These are phyloP conservation scores for Patella ulyssiponensis DNA, from an alignment of 2,888 invertebrate genomes.

Conservation along the genomic window DNA sequence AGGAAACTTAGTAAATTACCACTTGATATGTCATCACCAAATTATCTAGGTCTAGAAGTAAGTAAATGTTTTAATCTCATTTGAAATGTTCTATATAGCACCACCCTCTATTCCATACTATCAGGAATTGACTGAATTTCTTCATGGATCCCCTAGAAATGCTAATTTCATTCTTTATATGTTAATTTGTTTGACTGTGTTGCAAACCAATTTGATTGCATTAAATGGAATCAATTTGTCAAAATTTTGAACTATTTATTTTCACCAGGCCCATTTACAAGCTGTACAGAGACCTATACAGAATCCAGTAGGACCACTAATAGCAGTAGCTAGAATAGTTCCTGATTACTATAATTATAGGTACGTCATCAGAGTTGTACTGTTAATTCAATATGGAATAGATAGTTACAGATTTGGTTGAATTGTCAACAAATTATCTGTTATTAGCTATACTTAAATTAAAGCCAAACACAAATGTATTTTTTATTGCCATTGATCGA, in stretches of 20 bases:
- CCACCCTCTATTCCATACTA: not conserved
- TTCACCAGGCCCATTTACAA: conserved; percentile 32
- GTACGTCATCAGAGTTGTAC: conserved; percentile 39
- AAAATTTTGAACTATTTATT: not conserved
- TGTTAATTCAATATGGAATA: too few species aligned
- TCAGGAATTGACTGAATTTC: not conserved
- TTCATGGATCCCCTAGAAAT: too few species aligned
- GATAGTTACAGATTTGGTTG: too few species aligned
- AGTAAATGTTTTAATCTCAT: not conserved
- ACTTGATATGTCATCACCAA: conserved; percentile 56
- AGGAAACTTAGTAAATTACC: conserved; percentile 56
- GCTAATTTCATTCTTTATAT: not conserved
- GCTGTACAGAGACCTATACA: conserved; percentile 53
- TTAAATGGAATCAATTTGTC: not conserved
- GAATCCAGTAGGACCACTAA: conserved; percentile 59
- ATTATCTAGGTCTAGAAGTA: conserved; percentile 65
- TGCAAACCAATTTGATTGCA: not conserved
- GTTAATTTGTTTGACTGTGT: not conserved
- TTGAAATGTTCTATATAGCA: not conserved
- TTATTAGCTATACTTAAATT: too few species aligned
- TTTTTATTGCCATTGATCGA: too few species aligned
- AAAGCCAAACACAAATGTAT: too few species aligned
- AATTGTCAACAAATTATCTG: too few species aligned
- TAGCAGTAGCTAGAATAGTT: conserved; percentile 67
- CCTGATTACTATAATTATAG: conserved; percentile 67